These are phyloP conservation scores for Aleiodes leptofemur DNA, from an alignment of 2,888 invertebrate genomes.

Conservation along the genomic window DNA sequence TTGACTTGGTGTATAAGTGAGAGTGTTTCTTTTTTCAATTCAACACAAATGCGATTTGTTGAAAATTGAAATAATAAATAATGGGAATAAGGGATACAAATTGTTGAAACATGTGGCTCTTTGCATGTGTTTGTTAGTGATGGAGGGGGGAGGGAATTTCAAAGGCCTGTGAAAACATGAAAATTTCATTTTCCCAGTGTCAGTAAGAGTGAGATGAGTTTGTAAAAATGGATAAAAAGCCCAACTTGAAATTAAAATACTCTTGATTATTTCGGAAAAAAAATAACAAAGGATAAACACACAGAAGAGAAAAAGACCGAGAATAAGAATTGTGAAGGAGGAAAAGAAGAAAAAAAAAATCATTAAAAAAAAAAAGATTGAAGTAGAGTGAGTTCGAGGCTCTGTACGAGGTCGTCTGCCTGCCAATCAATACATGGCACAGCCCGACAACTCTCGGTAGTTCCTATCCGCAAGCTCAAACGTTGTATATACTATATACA, in stretches of 20 bases:
- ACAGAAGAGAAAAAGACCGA: too few relatives aligned
- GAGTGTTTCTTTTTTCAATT: neutral
- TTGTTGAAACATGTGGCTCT: neutral
- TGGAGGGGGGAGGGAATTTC: neutral
- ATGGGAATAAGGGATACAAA: neutral
- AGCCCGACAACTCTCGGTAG: slow-evolving; percentile 57
- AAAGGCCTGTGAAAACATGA: neutral
- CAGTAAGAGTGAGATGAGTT: too few relatives aligned
- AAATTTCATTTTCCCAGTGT: too few relatives aligned
- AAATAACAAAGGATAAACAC: too few relatives aligned
- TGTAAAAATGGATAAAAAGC: too few relatives aligned
- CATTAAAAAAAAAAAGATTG: slow-evolving; percentile 33
- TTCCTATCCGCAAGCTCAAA: slow-evolving; percentile 52
- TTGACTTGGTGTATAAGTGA: slow-evolving; percentile 30
- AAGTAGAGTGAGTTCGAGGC: slow-evolving; percentile 46
- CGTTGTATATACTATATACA: neutral
- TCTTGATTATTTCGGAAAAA: too few relatives aligned
- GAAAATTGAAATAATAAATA: too few relatives aligned
- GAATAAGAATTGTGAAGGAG: neutral
- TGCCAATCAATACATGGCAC: slow-evolving; percentile 59
- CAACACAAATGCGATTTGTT: too few relatives aligned
- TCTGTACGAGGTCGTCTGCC: slow-evolving; percentile 59
- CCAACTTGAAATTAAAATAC: too few relatives aligned
- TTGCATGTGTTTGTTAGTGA: neutral
- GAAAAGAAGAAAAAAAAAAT: slow-evolving; percentile 31